Evolutionary conservation across 2,797 vertebrate genomes (phyloP).

Genomic region (Cetoscarus ocellatus): DNA sequence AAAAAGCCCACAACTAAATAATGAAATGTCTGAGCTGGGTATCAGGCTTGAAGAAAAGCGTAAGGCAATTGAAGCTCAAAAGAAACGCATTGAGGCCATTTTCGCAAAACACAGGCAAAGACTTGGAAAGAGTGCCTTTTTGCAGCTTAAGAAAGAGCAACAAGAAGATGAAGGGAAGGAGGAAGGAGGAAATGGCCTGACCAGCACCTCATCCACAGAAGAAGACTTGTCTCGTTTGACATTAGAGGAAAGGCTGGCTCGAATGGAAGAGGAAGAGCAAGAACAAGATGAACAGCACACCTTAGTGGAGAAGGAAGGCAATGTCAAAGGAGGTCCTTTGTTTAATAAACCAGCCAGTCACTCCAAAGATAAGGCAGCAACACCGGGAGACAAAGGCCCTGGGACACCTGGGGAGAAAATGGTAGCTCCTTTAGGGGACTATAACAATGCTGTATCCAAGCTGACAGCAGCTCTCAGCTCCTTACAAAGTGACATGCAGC

Average conservation of each 20-base stretch:
- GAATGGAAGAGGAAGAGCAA: constrained; percentile 78
- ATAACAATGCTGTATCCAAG: constrained; percentile 92
- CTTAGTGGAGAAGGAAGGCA: constrained; percentile 53
- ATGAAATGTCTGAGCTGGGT: constrained; percentile 91
- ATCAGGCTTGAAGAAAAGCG: constrained; percentile 92
- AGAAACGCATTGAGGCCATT: constrained; percentile 94
- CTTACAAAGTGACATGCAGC: constrained; percentile 92
- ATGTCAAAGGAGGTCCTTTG: constrained; percentile 47
- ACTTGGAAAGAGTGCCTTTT: constrained; percentile 92
- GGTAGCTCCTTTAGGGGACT: constrained; percentile 89
- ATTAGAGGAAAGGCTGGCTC: constrained; percentile 84
- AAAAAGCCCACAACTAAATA: constrained; percentile 87
- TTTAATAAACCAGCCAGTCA: constrained; percentile 76
- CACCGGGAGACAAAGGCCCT: constrained; percentile 53
- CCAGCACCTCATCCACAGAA: constrained; percentile 72
- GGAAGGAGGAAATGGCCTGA: constrained; percentile 42
- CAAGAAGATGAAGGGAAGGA: constrained; percentile 63
- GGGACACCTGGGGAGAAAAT: constrained; percentile 79
- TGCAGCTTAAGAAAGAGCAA: constrained; percentile 91
- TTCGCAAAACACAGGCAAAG: constrained; percentile 94
- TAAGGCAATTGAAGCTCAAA: constrained; percentile 93
- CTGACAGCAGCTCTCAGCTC: constrained; percentile 90
- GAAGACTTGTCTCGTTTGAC: constrained; percentile 74
- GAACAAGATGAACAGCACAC: constrained; percentile 54
- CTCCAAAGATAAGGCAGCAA: constrained; percentile 75